Conservation (phyloP, 2,113 vertebrate genomes). For the Microcebus griseorufus region DNA sequence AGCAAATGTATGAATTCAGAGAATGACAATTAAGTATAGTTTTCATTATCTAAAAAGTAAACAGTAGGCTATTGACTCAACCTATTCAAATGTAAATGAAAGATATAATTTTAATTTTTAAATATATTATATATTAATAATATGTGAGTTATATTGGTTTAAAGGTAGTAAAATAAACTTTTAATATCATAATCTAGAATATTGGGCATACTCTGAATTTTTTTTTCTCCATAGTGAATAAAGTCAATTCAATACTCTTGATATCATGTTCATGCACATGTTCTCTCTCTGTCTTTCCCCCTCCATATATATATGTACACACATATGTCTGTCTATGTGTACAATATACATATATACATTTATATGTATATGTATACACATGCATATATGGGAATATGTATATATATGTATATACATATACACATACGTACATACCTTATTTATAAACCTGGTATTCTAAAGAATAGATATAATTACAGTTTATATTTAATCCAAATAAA, state of each 20-base stretch:
- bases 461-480: conserved; percentile 29
- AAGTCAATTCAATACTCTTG: background rate
- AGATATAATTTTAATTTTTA: conserved; percentile 63
- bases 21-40: background rate
- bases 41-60: conserved; percentile 57
- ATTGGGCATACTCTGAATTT: background rate
- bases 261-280: background rate
- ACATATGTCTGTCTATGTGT: too few species aligned
- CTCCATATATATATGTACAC: too few species aligned
- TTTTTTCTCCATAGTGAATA: conserved; percentile 6
- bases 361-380: too few species aligned
- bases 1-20: conserved; percentile 27
- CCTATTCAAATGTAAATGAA: conserved; percentile 57
- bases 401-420: too few species aligned
- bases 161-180: conserved; percentile 56
- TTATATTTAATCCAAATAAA: conserved; percentile 77
- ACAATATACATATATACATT: too few species aligned
- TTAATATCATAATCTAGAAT: conserved; percentile 59
- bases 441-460: conserved; percentile 57
- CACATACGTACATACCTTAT: background rate
- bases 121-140: background rate
- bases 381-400: too few species aligned
- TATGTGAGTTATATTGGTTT: conserved; percentile 69
- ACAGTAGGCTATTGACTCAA: background rate
- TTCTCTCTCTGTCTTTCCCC: background rate